Evolutionary conservation across 2,797 vertebrate species (phyloP), one percentile per base, ranked within the genome.

Genomic region (Myotis findleyi): DNA sequence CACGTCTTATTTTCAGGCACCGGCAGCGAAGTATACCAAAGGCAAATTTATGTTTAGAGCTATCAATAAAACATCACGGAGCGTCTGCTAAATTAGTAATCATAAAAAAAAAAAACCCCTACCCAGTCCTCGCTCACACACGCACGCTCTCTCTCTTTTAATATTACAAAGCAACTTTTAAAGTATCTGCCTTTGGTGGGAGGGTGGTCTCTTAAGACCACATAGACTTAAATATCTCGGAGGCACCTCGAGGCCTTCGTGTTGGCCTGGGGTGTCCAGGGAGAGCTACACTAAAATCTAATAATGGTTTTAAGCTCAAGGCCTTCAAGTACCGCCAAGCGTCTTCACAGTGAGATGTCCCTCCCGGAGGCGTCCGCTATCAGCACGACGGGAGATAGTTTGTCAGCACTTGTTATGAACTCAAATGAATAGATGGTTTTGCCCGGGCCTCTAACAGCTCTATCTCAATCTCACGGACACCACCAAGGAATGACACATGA

Each of bases 21-120:
- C 93, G 55, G 71, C 93, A 90, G 94, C 92, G 91, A 91, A 87
- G 62, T 93, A 95, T 95, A 95, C 0, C 0, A 91, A 98, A 98
- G 96, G 97, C 96, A 97, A 98, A 98, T 98, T 97, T 97, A 82
- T 98, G 97, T 97, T 98, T 98, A 97, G 97, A 95, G 77, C 85
- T 96, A 98, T 98, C 98, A 98, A 98, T 99, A 98, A 98, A 98
- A 98, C 98, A 98, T 98, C 96, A 91, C 76, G 14, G 57, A 93
- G 93, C 97, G 86, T 95, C 97, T 98, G 97, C 97, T 98, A 97
- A 98, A 98, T 98, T 98, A 98, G 97, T 98, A 98, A 98, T 98
- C 20, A 36, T 57, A 96, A 44, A 92, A 92, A 97, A 98, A 95
- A 4, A 95, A 0, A n/a, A n/a, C n/a, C 55, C 69, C 95, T 97